phyloP scores from a whole-genome alignment of 2,888 invertebrate genomes.

The Chromoteleia sp. region DNA sequence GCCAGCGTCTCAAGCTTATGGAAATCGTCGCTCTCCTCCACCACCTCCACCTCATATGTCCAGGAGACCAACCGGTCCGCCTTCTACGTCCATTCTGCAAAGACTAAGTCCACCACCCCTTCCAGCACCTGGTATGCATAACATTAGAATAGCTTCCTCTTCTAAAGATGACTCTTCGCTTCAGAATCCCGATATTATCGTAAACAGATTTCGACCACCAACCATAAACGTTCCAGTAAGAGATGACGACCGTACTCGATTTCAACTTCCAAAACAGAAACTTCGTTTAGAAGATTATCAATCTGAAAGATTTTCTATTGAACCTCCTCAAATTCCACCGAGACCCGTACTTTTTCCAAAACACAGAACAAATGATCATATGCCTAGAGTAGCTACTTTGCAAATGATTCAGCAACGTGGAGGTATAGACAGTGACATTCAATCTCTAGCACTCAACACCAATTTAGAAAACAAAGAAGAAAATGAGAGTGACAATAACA shows the following conservation, averaged over 20 bases:
- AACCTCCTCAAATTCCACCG: slow-evolving; percentile 83
- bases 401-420: slow-evolving; percentile 88
- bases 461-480: slow-evolving; percentile 71
- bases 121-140: slow-evolving; percentile 59
- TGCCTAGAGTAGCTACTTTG: slow-evolving; percentile 87
- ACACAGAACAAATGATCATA: slow-evolving; percentile 83
- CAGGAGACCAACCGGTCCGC: slow-evolving; percentile 79
- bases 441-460: slow-evolving; percentile 84
- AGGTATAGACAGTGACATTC: slow-evolving; percentile 73
- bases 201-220: slow-evolving; percentile 75
- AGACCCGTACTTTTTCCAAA: slow-evolving; percentile 84
- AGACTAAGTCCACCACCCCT: slow-evolving; percentile 86
- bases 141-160: slow-evolving; percentile 25
- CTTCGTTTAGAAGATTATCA: slow-evolving; percentile 79
- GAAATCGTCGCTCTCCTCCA: slow-evolving; percentile 75
- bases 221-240: slow-evolving; percentile 33
- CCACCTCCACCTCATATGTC: slow-evolving; percentile 75
- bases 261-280: slow-evolving; percentile 67
- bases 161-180: slow-evolving; percentile 68
- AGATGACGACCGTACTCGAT: slow-evolving; percentile 49
- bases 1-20: slow-evolving; percentile 73
- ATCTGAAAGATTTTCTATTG: slow-evolving; percentile 79
- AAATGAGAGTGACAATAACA: slow-evolving; percentile 67
- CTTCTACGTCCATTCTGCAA: slow-evolving; percentile 81
- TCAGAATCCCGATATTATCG: slow-evolving; percentile 69